A percentile compares a stretch with the other conserved stretches of the same genome.
phyloP scores from a whole-genome alignment of 2,797 vertebrate genomes.

The Melanotaenia parkinsoni region DNA sequence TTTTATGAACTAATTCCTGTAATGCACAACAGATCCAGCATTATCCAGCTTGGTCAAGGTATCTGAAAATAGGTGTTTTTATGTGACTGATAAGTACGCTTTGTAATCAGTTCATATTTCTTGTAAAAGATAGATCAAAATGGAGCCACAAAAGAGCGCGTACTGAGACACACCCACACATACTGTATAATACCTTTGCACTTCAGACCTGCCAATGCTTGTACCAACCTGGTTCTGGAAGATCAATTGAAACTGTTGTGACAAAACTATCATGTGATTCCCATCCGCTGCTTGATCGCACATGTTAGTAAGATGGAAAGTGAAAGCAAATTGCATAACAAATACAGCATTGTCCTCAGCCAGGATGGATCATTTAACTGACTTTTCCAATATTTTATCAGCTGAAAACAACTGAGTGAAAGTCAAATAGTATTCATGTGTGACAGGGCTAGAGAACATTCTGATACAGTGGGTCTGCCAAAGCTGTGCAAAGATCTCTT shows the following conservation, averaged over 20 bases:
- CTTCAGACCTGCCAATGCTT: conserved; percentile 10
- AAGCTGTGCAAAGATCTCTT: background rate
- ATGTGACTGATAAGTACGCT: background rate
- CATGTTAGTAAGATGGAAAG: conserved; percentile 50
- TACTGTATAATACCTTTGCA: background rate
- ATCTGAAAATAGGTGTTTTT: background rate
- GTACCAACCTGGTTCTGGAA: conserved; percentile 35
- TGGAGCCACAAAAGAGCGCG: conserved; percentile 21
- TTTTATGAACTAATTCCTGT: conserved; percentile 5
- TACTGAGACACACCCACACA: background rate
- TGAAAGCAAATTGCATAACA: conserved; percentile 54
- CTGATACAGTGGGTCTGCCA: background rate
- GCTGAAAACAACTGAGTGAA: background rate
- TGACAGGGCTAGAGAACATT: background rate
- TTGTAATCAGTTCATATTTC: conserved; percentile 13
- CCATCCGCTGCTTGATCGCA: background rate
- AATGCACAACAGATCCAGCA: conserved; percentile 4
- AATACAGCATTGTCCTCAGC: background rate
- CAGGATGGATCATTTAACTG: background rate
- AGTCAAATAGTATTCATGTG: background rate
- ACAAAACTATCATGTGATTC: background rate
- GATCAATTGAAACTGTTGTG: background rate
- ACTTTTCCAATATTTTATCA: background rate
- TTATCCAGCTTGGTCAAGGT: background rate
- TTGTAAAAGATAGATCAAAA: conserved; percentile 47